phyloP scores from a whole-genome alignment of 2,113 vertebrate genomes.

The Myxocyprinus asiaticus region DNA sequence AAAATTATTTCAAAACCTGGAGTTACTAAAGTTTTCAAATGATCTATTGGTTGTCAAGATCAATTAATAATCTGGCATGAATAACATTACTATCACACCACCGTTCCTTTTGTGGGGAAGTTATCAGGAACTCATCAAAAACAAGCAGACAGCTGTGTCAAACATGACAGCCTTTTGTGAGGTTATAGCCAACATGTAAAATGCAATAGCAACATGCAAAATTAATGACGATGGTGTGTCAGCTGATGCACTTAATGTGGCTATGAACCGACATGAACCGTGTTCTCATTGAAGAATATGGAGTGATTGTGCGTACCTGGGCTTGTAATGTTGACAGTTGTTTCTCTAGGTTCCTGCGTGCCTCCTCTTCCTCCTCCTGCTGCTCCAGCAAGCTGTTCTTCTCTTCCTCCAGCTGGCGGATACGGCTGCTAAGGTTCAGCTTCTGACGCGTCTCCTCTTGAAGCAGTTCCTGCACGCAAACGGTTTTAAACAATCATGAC shows the following conservation, averaged over 20 bases:
- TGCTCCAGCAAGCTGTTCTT: slow-evolving; percentile 91
- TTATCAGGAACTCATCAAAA: no score
- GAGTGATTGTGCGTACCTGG: slow-evolving; percentile 76
- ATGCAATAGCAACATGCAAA: neutral
- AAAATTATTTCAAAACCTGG: no score
- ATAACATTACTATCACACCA: no score
- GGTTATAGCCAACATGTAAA: neutral
- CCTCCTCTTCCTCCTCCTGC: slow-evolving; percentile 96
- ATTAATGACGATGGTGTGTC: neutral
- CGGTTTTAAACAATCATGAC: slow-evolving; percentile 41
- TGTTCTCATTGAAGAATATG: neutral
- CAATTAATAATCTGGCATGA: no score
- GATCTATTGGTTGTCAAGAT: no score
- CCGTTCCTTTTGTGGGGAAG: no score
- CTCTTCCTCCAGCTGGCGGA: slow-evolving; percentile 94
- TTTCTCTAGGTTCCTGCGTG: slow-evolving; percentile 89
- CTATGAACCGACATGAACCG: neutral
- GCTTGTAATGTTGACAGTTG: slow-evolving; percentile 85
- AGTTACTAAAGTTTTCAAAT: no score
- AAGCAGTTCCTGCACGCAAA: slow-evolving; percentile 82
- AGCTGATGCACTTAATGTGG: neutral
- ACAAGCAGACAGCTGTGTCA: no score
- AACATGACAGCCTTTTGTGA: neutral
- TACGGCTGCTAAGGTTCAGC: slow-evolving; percentile 89
- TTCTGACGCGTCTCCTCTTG: slow-evolving; percentile 98